Evolutionary conservation across 1,140 invertebrate species (phyloP).

Genomic region (Campoletis sonorensis): DNA sequence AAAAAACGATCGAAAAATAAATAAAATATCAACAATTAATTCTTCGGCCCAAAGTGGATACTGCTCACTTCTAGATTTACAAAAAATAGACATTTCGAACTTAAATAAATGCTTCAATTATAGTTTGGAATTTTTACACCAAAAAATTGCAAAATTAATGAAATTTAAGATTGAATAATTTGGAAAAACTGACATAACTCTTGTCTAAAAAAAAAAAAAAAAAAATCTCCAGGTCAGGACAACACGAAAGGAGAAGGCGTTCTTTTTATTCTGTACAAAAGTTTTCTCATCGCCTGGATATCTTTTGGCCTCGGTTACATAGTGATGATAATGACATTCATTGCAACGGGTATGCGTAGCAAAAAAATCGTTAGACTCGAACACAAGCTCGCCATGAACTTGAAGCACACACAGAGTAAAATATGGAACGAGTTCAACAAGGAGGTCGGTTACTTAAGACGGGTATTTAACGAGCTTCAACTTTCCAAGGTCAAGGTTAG

Average conservation of each 20-base stretch:
- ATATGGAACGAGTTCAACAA: conserved; percentile 87
- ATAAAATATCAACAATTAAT: no score
- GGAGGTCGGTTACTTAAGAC: conserved; percentile 84
- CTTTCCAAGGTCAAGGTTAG: conserved; percentile 86
- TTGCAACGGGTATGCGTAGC: conserved; percentile 84
- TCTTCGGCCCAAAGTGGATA: no score
- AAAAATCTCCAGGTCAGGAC: conserved; percentile 67
- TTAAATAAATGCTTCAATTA: no score
- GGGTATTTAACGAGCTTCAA: conserved; percentile 87
- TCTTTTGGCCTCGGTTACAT: conserved; percentile 94
- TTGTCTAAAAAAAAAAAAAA: background rate
- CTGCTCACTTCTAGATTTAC: no score
- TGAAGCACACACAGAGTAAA: conserved; percentile 86
- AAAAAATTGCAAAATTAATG: no score
- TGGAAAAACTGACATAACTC: background rate
- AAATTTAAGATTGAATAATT: background rate
- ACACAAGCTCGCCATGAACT: conserved; percentile 84
- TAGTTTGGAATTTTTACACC: no score
- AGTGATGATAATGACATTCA: conserved; percentile 93
- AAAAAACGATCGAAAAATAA: no score
- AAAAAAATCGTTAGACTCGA: conserved; percentile 86
- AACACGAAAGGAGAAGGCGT: conserved; percentile 78
- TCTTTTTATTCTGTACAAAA: conserved; percentile 83
- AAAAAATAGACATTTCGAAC: no score
- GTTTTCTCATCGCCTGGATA: conserved; percentile 89